Percentiles rank a stretch among this genome's conserved stretches.
These are phyloP conservation scores for Hippocampus zosterae DNA, from an alignment of 2,113 vertebrate genomes.

Conservation along the genomic window DNA sequence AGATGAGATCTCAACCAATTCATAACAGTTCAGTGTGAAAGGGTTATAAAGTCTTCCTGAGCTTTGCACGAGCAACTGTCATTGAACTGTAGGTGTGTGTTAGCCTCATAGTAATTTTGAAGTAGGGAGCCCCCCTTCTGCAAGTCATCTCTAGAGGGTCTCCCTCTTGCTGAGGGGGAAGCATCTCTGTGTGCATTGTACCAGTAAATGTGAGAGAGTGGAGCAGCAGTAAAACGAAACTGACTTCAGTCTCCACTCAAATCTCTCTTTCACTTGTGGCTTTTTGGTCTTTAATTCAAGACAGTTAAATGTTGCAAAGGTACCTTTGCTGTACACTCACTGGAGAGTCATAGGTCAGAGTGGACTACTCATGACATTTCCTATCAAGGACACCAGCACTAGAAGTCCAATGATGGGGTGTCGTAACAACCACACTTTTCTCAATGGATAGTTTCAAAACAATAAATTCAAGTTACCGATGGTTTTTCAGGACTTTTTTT, in stretches of 20 bases:
- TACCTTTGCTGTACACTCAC: not conserved
- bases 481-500: too few species aligned
- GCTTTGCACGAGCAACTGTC: not conserved
- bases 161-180: conserved; percentile 59
- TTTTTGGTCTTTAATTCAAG: conserved; percentile 20
- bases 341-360: conserved; percentile 1
- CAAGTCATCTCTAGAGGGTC: conserved; percentile 70
- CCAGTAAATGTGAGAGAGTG: conserved; percentile 54
- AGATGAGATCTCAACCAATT: too few species aligned
- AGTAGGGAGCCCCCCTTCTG: conserved; percentile 51
- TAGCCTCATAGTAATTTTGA: not conserved
- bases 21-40: not conserved
- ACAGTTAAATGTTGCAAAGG: not conserved
- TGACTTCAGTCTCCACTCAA: conserved; percentile 39
- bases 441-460: not conserved
- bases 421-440: not conserved
- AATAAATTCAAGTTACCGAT: too few species aligned
- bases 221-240: conserved; percentile 38
- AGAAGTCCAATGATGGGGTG: not conserved
- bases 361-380: not conserved
- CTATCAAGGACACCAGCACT: not conserved
- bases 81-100: conserved; percentile 36
- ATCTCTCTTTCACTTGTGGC: conserved; percentile 49
- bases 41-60: not conserved
- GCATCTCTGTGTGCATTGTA: conserved; percentile 39